phyloP scores from a whole-genome alignment of 2,888 invertebrate genomes.

The Coecobrya sp. region DNA sequence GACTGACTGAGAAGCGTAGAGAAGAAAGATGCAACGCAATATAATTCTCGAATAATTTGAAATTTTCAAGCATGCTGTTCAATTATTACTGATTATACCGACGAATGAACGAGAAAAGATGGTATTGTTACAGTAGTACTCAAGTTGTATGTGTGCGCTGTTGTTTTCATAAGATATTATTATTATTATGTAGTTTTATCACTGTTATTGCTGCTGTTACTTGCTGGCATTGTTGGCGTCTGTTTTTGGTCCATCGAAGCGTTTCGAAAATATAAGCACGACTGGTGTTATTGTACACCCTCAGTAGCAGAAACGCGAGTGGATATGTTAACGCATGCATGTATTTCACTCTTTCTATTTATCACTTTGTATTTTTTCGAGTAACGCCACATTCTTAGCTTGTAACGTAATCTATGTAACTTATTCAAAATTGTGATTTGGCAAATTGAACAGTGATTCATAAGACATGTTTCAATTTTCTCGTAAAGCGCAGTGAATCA shows the following conservation, averaged over 20 bases:
- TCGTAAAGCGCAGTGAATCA: conserved; percentile 33
- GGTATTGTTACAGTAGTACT: not conserved
- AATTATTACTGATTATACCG: conserved; percentile 17
- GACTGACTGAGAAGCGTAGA: not conserved
- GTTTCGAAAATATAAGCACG: conserved; percentile 61
- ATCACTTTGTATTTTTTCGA: not conserved
- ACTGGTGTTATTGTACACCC: conserved; percentile 36
- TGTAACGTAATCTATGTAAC: too few species aligned
- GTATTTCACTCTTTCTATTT: not conserved
- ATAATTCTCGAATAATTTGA: not conserved
- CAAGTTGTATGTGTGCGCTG: not conserved
- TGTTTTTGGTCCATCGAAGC: conserved; percentile 52
- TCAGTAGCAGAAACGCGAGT: conserved; percentile 5
- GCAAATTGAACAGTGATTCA: not conserved
- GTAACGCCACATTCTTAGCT: too few species aligned
- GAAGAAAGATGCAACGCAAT: not conserved
- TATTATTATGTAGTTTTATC: not conserved
- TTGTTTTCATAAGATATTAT: conserved; percentile 3
- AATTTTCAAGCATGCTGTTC: not conserved
- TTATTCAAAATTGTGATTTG: too few species aligned
- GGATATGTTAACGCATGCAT: not conserved
- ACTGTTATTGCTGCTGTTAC: not conserved
- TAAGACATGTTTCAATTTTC: conserved; percentile 21
- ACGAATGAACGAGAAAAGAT: conserved; percentile 36
- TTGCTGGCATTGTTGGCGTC: not conserved